A percentile compares a stretch with the other conserved stretches of the same genome.
Conservation (phyloP, 2,113 vertebrate species). For the Mus musculus region GRCm39 chr5:28791001-28791500, state of each 20-base stretch:
- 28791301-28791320: no score
- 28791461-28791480: background rate
- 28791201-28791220: background rate
- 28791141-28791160: background rate
- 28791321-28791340: background rate
- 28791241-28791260: background rate
- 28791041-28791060: no score
- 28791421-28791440: background rate
- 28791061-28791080: no score
- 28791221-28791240: background rate
- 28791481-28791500: background rate
- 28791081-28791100: background rate
- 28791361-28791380: fast-evolving
- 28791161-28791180: background rate
- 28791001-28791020: no score
- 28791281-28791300: background rate
- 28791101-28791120: no score
- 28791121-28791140: background rate
- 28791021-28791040: no score
- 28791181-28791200: background rate
- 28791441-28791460: background rate
- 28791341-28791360: background rate
- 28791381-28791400: fast-evolving
- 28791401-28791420: no score
- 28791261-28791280: background rate